Conservation (phyloP, 1,140 invertebrate genomes). For the Leptoteleia sp. region DNA sequence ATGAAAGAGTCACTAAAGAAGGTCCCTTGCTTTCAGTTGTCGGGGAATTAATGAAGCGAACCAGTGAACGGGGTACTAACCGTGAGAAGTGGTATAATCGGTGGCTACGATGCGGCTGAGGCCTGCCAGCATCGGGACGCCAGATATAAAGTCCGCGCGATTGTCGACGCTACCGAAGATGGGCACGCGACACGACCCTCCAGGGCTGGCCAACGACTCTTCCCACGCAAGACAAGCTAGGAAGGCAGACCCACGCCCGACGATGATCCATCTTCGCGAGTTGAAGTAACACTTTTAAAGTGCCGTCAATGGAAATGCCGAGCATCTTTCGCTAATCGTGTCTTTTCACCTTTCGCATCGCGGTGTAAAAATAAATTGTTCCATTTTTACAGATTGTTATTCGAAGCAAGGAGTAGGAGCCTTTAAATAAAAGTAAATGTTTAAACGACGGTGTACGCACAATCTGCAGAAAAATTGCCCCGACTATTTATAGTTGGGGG, state of each 20-base stretch:
- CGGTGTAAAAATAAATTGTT: no score
- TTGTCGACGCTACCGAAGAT: conserved; percentile 77
- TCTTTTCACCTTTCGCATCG: no score
- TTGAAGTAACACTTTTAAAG: conserved; percentile 27
- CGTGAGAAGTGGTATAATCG: conserved; percentile 74
- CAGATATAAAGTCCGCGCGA: conserved; percentile 77
- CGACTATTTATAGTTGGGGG: no score
- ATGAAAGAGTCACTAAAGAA: background rate
- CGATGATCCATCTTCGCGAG: conserved; percentile 41
- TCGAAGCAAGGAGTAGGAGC: no score
- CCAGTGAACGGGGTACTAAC: conserved; percentile 42
- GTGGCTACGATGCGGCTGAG: conserved; percentile 76
- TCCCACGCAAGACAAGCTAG: conserved; percentile 70
- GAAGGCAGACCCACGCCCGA: conserved; percentile 68
- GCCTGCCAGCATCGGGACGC: conserved; percentile 72
- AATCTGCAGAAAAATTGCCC: no score
- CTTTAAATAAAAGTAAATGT: no score
- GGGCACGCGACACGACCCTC: conserved; percentile 77
- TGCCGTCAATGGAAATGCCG: conserved; percentile 47
- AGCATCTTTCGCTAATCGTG: conserved; percentile 9
- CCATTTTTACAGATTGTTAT: no score
- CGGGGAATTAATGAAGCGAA: background rate
- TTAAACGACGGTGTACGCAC: no score
- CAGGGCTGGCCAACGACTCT: conserved; percentile 77
- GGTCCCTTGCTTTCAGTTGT: background rate